Evolutionary conservation across 2,113 vertebrate species (phyloP), one percentile per base, ranked within the genome.

Genomic region (Zapornia atra): DNA sequence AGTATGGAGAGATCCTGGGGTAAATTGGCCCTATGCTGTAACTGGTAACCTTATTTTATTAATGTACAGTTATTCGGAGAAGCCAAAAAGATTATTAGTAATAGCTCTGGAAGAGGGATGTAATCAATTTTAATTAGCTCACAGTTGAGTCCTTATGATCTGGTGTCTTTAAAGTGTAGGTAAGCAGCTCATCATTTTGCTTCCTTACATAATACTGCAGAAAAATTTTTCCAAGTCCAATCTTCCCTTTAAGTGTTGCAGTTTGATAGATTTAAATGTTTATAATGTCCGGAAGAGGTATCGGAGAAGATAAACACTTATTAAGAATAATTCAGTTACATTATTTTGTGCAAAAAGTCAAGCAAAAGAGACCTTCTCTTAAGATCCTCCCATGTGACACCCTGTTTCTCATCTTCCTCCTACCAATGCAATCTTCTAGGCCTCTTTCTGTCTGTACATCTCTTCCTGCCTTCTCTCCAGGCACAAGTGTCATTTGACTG

Each of bases 121-220:
- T 87, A 91, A 88, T 69, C 15, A 44, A 81, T 96, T 96, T 84
- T 95, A 98, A 97, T 96, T 94, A 96, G 80, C 91, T 97, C 92
- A 57, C 4, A 21, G 25, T 4, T 92, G 69, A 91, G 90, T 42
- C 82, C 77, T 46, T 38, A 80, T 73, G 94, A 88, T 93, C 57
- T 86, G 71, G 38, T 93, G 69, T 40, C 82, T 70, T 95, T 88
- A 72, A 82, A 95, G 79, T 65, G 34, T 64, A 60, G 65, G 38
- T 51, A 80, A 96, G 90, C 38, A 69, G 59, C 60, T 92, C 91
- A 93, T 94, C 59, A 50, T 89, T 86, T 70, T 94, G 29, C 70
- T 96, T 66, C 33, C 56, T 80, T 75, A 81, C 19, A 36, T 84
- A 73, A 70, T 54, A 4, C 10, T 53, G 33, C 6, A 79, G 88